These are phyloP conservation scores for Phorcus lineatus DNA, from an alignment of 2,888 invertebrate species.

Conservation along the genomic window DNA sequence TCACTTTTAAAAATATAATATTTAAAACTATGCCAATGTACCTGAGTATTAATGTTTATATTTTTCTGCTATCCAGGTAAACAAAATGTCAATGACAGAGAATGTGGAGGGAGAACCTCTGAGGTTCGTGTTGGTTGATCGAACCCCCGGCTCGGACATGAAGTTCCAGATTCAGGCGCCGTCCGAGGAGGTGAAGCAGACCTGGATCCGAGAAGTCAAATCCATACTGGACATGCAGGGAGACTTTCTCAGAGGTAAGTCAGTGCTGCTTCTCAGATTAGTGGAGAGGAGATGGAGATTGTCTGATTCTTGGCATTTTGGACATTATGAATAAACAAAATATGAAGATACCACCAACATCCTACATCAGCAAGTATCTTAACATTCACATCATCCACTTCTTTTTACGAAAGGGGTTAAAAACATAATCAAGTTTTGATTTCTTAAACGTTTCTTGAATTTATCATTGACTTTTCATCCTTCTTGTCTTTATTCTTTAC, in stretches of 20 bases:
- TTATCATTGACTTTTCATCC: no score
- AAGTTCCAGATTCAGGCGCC: constrained; percentile 88
- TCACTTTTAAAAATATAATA: no score
- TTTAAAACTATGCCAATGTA: neutral
- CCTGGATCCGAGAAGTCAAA: constrained; percentile 90
- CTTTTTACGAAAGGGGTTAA: no score
- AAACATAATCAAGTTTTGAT: no score
- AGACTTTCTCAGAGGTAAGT: constrained; percentile 86
- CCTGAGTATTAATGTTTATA: neutral
- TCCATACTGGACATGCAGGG: constrained; percentile 93
- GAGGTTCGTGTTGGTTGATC: constrained; percentile 86
- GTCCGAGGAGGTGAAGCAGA: constrained; percentile 84
- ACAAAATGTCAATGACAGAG: constrained; percentile 92
- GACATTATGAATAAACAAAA: no score
- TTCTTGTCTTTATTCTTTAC: no score
- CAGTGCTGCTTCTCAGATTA: neutral
- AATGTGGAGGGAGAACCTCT: constrained; percentile 78
- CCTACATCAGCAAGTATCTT: no score
- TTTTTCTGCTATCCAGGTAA: constrained; percentile 83
- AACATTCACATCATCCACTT: no score
- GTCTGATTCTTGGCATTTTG: no score
- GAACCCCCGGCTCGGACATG: constrained; percentile 79
- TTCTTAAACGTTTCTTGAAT: no score
- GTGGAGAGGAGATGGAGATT: no score
- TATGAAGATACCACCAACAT: no score